These are phyloP conservation scores for Actenoides hombroni DNA, from an alignment of 2,113 vertebrate genomes.

Conservation along the genomic window DNA sequence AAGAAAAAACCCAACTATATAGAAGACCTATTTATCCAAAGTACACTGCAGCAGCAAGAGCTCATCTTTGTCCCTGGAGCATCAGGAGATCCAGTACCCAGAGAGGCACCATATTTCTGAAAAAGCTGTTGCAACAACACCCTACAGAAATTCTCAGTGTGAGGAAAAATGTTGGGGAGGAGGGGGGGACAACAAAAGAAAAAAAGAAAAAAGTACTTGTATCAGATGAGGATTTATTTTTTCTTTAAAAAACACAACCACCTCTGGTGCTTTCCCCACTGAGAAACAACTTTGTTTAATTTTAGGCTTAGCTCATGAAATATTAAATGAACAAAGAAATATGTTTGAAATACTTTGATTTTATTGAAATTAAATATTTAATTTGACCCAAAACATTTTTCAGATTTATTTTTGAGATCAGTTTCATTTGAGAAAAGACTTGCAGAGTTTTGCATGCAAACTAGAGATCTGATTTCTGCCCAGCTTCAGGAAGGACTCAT, in stretches of 20 bases:
- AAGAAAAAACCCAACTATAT: fast-evolving
- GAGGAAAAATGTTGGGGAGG: too few relatives aligned
- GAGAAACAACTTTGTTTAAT: conserved; percentile 21
- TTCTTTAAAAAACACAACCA: not conserved
- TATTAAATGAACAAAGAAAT: conserved; percentile 41
- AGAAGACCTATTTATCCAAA: not conserved
- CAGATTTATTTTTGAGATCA: not conserved
- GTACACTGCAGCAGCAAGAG: not conserved
- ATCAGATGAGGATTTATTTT: not conserved
- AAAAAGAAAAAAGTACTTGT: not conserved
- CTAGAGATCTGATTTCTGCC: not conserved
- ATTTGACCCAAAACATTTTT: not conserved
- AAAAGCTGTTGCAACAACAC: not conserved
- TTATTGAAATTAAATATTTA: conserved; percentile 38
- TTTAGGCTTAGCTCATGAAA: conserved; percentile 51
- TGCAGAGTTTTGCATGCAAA: not conserved
- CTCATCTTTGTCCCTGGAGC: not conserved
- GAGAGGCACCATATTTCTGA: not conserved
- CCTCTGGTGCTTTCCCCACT: not conserved
- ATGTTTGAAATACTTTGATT: conserved; percentile 18
- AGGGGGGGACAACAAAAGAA: too few relatives aligned
- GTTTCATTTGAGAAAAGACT: not conserved
- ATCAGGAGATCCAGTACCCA: not conserved
- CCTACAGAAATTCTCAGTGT: not conserved
- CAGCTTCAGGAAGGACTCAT: not conserved